Evolutionary conservation across 2,797 vertebrate genomes (phyloP).

Genomic region (Anomalospiza imberbis): DNA sequence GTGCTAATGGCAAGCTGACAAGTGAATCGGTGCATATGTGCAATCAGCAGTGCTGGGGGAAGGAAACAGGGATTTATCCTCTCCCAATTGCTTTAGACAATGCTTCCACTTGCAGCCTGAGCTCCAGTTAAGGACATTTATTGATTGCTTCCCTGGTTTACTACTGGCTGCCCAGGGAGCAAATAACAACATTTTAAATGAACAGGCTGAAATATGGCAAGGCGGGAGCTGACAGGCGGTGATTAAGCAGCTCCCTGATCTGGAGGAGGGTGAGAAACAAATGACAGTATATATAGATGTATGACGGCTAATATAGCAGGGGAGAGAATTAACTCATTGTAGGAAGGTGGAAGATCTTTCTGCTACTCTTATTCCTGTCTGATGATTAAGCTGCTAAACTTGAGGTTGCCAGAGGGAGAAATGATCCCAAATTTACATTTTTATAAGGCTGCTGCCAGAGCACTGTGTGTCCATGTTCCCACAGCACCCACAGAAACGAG

Average conservation of each 20-base stretch:
- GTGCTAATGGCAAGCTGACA: slow-evolving; percentile 14
- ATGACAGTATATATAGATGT: slow-evolving; percentile 1
- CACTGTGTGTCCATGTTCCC: background rate
- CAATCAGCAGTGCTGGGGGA: background rate
- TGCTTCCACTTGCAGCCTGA: slow-evolving; percentile 6
- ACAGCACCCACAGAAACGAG: background rate
- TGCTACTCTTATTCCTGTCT: background rate
- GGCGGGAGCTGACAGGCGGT: slow-evolving; percentile 19
- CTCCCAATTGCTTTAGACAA: slow-evolving; percentile 15
- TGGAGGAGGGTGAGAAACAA: slow-evolving; percentile 41
- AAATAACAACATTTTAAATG: slow-evolving; percentile 39
- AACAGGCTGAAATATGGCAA: slow-evolving; percentile 25
- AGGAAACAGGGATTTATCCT: slow-evolving; percentile 22
- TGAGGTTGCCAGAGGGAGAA: background rate
- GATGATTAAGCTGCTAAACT: slow-evolving; percentile 10
- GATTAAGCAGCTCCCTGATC: slow-evolving; percentile 55
- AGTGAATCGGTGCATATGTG: slow-evolving; percentile 15
- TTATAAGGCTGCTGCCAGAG: background rate
- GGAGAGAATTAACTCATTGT: slow-evolving; percentile 38
- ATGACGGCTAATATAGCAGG: background rate
- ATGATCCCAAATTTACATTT: background rate
- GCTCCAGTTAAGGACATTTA: slow-evolving; percentile 15
- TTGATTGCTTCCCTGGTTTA: slow-evolving; percentile 36
- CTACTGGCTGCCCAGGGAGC: slow-evolving; percentile 30
- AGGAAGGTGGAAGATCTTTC: slow-evolving; percentile 7